Conservation (phyloP, 2,888 invertebrate species). For the Nomada goodeniana region DNA sequence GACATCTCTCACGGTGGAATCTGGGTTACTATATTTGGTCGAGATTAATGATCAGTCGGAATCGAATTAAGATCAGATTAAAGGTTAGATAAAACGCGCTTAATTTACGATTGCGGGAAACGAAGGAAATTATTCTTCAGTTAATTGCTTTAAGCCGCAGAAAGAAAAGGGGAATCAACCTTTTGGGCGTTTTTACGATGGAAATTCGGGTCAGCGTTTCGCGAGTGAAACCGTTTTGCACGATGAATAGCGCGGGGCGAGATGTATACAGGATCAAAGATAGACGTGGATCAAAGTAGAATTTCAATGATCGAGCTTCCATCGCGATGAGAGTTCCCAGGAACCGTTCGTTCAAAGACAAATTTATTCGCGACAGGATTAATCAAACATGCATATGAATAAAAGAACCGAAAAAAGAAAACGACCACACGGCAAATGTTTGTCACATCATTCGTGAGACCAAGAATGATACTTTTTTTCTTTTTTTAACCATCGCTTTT, state of each 20-base stretch:
- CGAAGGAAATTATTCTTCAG: too few relatives aligned
- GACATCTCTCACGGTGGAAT: not conserved
- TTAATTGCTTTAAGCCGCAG: too few relatives aligned
- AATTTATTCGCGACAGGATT: conserved; percentile 2
- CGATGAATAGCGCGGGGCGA: not conserved
- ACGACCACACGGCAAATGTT: conserved; percentile 12
- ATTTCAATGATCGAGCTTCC: conserved; percentile 36
- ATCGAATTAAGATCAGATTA: conserved; percentile 3
- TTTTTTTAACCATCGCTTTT: conserved; percentile 33
- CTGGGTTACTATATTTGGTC: conserved; percentile 22
- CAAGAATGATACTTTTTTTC: conserved; percentile 26
- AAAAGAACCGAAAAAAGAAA: not conserved
- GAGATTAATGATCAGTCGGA: not conserved
- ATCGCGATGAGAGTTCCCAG: not conserved
- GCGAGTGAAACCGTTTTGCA: not conserved
- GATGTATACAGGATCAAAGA: not conserved
- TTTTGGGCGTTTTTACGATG: conserved; percentile 2
- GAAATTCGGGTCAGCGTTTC: conserved; percentile 25
- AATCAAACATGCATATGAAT: not conserved
- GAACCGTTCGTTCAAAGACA: not conserved
- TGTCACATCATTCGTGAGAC: conserved; percentile 11
- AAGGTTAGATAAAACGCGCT: not conserved
- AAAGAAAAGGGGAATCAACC: not conserved
- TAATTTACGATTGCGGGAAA: not conserved
- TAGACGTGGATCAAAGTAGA: not conserved